phyloP scores from a whole-genome alignment of 2,113 vertebrate genomes.

The Charadrius vociferus region DNA sequence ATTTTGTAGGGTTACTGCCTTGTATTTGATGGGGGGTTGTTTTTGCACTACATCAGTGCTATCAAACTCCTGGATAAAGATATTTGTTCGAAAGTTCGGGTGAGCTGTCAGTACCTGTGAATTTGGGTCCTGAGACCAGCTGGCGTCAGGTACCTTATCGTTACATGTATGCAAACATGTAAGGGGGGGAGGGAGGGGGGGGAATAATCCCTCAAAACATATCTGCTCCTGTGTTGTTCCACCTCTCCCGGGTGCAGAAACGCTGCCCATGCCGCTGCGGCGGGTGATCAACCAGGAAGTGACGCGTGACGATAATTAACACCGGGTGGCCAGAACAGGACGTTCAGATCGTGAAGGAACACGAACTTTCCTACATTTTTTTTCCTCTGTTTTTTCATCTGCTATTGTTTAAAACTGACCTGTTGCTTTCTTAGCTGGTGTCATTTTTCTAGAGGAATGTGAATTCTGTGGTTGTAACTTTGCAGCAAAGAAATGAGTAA shows the following conservation, averaged over 20 bases:
- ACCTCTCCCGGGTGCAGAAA: not conserved
- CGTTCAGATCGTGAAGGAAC: not conserved
- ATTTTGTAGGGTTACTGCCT: not conserved
- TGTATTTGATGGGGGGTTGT: not conserved
- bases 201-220: not conserved
- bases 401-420: constrained; percentile 12
- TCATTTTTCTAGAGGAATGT: not conserved
- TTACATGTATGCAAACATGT: not conserved
- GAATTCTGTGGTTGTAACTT: not conserved
- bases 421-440: not conserved
- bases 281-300: not conserved
- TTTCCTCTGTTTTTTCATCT: not conserved
- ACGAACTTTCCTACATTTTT: not conserved
- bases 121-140: not conserved
- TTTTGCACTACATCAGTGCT: fast-evolving
- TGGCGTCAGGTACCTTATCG: fast-evolving
- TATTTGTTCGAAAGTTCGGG: not conserved
- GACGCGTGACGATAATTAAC: not conserved
- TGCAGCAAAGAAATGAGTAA: not conserved
- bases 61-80: not conserved
- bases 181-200: not conserved
- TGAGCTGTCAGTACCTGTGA: not conserved
- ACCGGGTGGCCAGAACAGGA: constrained; percentile 13
- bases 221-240: not conserved
- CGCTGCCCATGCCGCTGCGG: fast-evolving